Evolutionary conservation across 2,113 vertebrate genomes (phyloP).

Genomic region (Polypterus senegalus): DNA sequence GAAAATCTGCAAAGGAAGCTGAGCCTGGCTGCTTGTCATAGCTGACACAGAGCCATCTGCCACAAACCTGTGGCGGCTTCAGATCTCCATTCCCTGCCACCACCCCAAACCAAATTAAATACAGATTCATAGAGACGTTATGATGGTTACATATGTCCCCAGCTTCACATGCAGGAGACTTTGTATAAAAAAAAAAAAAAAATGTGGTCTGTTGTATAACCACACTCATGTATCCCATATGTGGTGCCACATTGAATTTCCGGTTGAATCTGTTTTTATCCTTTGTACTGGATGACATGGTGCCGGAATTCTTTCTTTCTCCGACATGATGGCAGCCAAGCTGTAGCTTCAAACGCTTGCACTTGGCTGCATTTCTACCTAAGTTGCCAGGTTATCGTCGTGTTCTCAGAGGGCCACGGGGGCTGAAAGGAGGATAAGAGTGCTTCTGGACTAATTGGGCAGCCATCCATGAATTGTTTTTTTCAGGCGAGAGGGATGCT

Average conservation of each 20-base stretch:
- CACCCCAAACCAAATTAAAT: slow-evolving; percentile 77
- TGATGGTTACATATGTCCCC: slow-evolving; percentile 87
- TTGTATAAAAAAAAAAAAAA: slow-evolving; percentile 49
- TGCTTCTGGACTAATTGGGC: slow-evolving; percentile 52
- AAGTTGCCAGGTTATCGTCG: slow-evolving; percentile 80
- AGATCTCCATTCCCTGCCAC: slow-evolving; percentile 65
- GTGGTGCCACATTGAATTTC: slow-evolving; percentile 93
- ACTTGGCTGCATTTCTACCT: slow-evolving; percentile 73
- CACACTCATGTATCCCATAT: slow-evolving; percentile 88
- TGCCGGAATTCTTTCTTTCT: slow-evolving; percentile 67
- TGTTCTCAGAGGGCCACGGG: slow-evolving; percentile 67
- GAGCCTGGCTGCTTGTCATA: slow-evolving; percentile 87
- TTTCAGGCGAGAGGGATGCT: slow-evolving; percentile 49
- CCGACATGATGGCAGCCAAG: slow-evolving; percentile 77
- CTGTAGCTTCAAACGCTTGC: slow-evolving; percentile 64
- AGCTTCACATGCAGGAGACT: slow-evolving; percentile 75
- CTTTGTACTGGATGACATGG: slow-evolving; percentile 68
- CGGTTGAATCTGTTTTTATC: slow-evolving; percentile 74
- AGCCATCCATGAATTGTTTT: slow-evolving; percentile 50
- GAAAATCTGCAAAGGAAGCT: slow-evolving; percentile 80
- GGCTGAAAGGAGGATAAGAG: slow-evolving; percentile 53
- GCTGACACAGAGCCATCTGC: slow-evolving; percentile 95
- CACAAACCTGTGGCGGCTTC: slow-evolving; percentile 90
- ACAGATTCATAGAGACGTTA: slow-evolving; percentile 74
- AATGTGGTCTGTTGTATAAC: slow-evolving; percentile 79